These are phyloP conservation scores for Scaptomyza montana DNA, from an alignment of 1,140 invertebrate species.

Conservation along the genomic window DNA sequence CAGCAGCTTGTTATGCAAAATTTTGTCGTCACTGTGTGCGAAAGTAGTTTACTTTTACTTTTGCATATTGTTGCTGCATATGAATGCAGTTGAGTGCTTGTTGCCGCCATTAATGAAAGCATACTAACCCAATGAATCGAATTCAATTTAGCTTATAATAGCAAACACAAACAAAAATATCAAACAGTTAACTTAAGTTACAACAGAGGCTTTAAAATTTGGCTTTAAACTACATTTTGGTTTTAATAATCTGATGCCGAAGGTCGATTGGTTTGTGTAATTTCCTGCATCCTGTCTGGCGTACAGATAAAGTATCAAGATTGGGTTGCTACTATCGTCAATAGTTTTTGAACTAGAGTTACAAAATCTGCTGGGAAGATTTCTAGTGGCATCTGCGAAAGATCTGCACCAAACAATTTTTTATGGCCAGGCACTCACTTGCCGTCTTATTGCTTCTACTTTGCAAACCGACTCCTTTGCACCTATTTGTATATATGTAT, in stretches of 20 bases:
- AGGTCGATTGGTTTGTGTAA: no score
- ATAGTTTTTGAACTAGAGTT: no score
- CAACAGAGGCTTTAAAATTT: conserved; percentile 27
- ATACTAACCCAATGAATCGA: conserved; percentile 53
- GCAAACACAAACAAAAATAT: background rate
- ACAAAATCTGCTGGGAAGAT: no score
- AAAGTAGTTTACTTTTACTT: conserved; percentile 74
- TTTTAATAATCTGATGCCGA: background rate
- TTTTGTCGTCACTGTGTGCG: conserved; percentile 26
- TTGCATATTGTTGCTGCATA: conserved; percentile 45
- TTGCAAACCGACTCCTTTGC: no score
- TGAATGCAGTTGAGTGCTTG: background rate
- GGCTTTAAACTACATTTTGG: conserved; percentile 25
- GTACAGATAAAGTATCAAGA: no score
- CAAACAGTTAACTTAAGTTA: conserved; percentile 6
- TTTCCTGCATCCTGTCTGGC: no score
- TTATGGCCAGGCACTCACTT: no score
- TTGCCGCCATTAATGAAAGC: conserved; percentile 20
- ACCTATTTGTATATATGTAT: no score
- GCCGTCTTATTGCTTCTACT: no score
- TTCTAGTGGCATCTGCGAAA: no score
- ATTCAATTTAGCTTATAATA: conserved; percentile 16
- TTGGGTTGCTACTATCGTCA: no score
- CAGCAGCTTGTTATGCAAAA: conserved; percentile 68
- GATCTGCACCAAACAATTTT: no score